Evolutionary conservation across 2,888 invertebrate species (phyloP).

Genomic region (Halictus quadricinctus): DNA sequence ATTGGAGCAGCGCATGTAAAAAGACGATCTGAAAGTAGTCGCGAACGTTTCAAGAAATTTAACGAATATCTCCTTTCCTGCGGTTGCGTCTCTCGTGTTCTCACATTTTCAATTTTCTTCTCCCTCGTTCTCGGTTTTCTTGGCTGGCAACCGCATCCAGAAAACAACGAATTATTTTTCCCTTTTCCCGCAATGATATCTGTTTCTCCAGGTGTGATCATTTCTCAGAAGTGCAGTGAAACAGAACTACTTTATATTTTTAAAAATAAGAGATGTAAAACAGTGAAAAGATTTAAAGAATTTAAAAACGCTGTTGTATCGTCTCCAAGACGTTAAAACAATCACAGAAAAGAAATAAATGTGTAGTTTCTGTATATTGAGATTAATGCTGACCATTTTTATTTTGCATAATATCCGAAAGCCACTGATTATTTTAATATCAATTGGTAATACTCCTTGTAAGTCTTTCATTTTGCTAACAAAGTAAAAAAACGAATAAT

Average conservation of each 20-base stretch:
- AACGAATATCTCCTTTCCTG: constrained; percentile 46
- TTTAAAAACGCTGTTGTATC: too few relatives aligned
- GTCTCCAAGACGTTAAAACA: too few relatives aligned
- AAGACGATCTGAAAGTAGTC: constrained; percentile 32
- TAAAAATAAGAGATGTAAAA: not conserved
- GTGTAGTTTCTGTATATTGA: too few relatives aligned
- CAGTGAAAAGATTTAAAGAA: too few relatives aligned
- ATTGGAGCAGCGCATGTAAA: not conserved
- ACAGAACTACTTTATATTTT: not conserved
- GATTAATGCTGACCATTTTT: not conserved
- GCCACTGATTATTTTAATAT: not conserved
- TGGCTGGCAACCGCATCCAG: not conserved
- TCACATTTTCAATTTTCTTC: constrained; percentile 2
- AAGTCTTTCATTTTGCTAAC: too few relatives aligned
- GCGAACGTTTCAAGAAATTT: constrained; percentile 20
- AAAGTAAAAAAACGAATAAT: too few relatives aligned
- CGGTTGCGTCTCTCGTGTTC: constrained; percentile 25
- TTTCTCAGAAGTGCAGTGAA: not conserved
- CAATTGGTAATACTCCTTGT: not conserved
- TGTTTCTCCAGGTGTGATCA: not conserved
- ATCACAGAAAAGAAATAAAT: too few relatives aligned
- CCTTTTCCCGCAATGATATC: not conserved
- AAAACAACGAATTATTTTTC: not conserved
- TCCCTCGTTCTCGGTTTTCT: constrained; percentile 10
- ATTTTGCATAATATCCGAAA: not conserved